Percentiles rank a stretch among this genome's conserved stretches.
Evolutionary conservation across 2,888 invertebrate species (phyloP).

Genomic region (Epicampocera succincta): DNA sequence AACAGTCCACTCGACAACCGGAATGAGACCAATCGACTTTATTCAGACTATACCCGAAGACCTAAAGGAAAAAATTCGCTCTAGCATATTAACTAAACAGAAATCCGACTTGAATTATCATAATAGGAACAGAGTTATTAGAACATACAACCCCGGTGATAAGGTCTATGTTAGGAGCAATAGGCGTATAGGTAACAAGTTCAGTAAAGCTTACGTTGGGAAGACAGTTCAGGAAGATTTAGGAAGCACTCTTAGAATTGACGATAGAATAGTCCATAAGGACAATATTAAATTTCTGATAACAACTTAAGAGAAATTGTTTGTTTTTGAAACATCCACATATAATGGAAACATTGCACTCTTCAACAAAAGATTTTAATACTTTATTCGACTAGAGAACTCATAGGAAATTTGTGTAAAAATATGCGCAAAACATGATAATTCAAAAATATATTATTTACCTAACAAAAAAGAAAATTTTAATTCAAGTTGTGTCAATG

Average conservation of each 20-base stretch:
- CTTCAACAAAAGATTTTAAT: too few relatives aligned
- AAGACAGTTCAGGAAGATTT: background rate
- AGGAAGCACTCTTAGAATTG: background rate
- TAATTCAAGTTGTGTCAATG: too few relatives aligned
- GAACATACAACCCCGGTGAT: background rate
- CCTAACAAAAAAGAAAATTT: too few relatives aligned
- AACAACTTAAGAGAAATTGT: too few relatives aligned
- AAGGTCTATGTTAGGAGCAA: background rate
- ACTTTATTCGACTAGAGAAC: too few relatives aligned
- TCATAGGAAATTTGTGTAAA: too few relatives aligned
- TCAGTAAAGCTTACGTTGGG: background rate
- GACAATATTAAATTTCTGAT: too few relatives aligned
- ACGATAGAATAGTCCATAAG: background rate
- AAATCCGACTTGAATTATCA: background rate
- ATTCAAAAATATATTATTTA: too few relatives aligned
- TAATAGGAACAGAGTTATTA: background rate
- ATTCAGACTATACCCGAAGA: background rate
- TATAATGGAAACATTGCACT: too few relatives aligned
- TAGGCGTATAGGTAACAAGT: background rate
- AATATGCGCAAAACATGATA: too few relatives aligned
- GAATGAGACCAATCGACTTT: constrained; percentile 5
- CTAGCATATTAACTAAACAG: background rate
- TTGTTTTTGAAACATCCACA: too few relatives aligned
- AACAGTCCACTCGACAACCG: background rate
- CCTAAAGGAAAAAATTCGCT: too few relatives aligned